Base-by-base conservation (phyloP, 2,797 vertebrate genomes). In the Brotula barbata region DNA sequence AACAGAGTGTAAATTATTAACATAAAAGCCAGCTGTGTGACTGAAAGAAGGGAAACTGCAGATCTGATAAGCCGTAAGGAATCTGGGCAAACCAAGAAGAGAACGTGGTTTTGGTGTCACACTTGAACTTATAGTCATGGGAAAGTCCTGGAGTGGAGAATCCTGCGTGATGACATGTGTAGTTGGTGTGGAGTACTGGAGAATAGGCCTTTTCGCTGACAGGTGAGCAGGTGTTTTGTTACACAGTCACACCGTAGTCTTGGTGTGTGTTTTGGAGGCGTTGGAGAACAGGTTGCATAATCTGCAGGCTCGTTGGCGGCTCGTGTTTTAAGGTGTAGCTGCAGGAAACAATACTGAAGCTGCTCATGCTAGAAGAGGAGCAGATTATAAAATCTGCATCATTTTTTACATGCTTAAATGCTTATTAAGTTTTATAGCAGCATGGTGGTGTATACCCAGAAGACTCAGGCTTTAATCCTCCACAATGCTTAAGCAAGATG, bases 261-360 rank as follows among this genome's bases (percentile, higher is more conserved):
- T 33, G 31, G 31, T 87, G 81, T 84, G 70, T 87, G 71, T 55
- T 77, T 70, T 55, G 64, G 5, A 80, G 72, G 77, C 69, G 81
- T 71, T 53, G 48, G 49, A 42, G 39, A 61, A 63, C 49, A 31
- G 62, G 58, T 79, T 82, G 7, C 37, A 20, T 70, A 68, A 78
- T 77, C 70, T 63, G 45, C 51, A 48, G 11, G 64, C 12, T 33
- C 22, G 28, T 33, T 16, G 0, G 41, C 43, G 15, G 57, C 49
- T 52, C 31, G 51, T 41, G 22, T 36, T 65, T 51, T 28, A 45
- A 60, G 46, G 39, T 57, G 41, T 49, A 20, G 56, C 36, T 48
- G n/a, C 43, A 2, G 28, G 28, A 40, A 45, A 4, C 9, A 22
- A 20, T 14, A n/a, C 17, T 23, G 1, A 17, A 61, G 23, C 19